Conservation (phyloP, 2,888 invertebrate species). For the Drosophila niveifrons region DNA sequence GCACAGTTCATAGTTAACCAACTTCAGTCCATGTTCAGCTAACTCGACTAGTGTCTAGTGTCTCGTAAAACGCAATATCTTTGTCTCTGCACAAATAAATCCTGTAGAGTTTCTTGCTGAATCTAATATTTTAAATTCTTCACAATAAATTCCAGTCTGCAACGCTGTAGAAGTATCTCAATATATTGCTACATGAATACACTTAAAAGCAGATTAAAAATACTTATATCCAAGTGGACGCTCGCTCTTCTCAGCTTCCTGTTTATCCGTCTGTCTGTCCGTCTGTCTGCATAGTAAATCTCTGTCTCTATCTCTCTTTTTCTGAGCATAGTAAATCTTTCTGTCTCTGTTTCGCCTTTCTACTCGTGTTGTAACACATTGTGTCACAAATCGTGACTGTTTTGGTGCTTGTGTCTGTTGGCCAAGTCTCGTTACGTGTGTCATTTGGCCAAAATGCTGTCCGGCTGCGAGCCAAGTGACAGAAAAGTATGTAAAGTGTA, state of each 20-base stretch:
- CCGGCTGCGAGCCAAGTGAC: constrained; percentile 32
- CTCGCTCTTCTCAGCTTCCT: constrained; percentile 9
- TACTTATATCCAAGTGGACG: constrained; percentile 2
- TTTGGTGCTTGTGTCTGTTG: background rate
- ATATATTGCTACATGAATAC: constrained; percentile 20
- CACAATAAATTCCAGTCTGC: constrained; percentile 11
- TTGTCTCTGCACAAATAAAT: background rate
- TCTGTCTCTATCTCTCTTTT: background rate
- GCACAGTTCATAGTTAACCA: too few species aligned
- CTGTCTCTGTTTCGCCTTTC: background rate
- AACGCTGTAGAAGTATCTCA: background rate
- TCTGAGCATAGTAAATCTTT: constrained; percentile 18
- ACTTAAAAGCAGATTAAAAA: constrained; percentile 30
- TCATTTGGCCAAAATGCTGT: constrained; percentile 68
- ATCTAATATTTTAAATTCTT: constrained; percentile 11
- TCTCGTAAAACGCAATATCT: too few species aligned
- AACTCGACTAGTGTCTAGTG: too few species aligned
- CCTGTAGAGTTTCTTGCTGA: background rate
- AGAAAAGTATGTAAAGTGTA: constrained; percentile 42
- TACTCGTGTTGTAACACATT: constrained; percentile 7
- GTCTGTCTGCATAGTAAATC: constrained; percentile 18
- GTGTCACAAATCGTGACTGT: constrained; percentile 3
- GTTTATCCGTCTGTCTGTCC: background rate
- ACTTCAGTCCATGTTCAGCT: too few species aligned
- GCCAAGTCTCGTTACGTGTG: constrained; percentile 55